A percentile compares a stretch with the other conserved stretches of the same genome.
These are phyloP conservation scores for Trichonephila clavipes DNA, from an alignment of 1,140 invertebrate species.

Conservation along the genomic window DNA sequence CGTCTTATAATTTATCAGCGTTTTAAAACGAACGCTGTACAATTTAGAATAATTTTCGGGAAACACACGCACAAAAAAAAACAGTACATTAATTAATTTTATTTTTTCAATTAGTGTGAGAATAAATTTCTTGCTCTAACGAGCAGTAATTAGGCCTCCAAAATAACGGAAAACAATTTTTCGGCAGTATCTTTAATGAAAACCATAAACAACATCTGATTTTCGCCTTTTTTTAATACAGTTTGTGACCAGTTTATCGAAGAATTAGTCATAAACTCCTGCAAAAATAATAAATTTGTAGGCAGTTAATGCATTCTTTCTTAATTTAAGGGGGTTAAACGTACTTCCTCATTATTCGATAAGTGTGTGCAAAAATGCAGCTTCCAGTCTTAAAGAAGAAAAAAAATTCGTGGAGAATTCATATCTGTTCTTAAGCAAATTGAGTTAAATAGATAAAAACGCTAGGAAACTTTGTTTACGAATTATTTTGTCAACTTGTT, in stretches of 20 bases:
- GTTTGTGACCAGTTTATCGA: background rate
- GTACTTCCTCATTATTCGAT: background rate
- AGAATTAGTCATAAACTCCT: constrained; percentile 22
- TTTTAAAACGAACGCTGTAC: background rate
- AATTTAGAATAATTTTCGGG: constrained; percentile 21
- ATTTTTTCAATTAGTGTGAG: constrained; percentile 41
- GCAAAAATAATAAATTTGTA: constrained; percentile 20
- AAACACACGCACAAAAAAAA: background rate
- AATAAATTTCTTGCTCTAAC: constrained; percentile 41
- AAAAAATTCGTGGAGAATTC: background rate
- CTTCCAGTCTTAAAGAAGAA: background rate
- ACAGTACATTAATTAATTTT: constrained; percentile 19
- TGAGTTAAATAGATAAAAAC: background rate
- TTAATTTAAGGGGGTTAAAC: background rate
- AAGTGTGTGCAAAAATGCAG: background rate
- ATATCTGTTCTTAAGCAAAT: constrained; percentile 1
- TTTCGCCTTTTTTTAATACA: background rate
- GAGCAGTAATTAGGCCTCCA: background rate
- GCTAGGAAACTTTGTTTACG: background rate
- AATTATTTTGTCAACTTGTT: constrained; percentile 13
- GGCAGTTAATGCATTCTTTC: background rate
- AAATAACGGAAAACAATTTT: constrained; percentile 49
- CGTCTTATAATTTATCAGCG: constrained; percentile 6
- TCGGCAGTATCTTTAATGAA: constrained; percentile 7
- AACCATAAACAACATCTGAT: constrained; percentile 45